Evolutionary conservation across 2,113 vertebrate species (phyloP), one percentile per base, ranked within the genome.

Genomic region (Ammodytes dubius): DNA sequence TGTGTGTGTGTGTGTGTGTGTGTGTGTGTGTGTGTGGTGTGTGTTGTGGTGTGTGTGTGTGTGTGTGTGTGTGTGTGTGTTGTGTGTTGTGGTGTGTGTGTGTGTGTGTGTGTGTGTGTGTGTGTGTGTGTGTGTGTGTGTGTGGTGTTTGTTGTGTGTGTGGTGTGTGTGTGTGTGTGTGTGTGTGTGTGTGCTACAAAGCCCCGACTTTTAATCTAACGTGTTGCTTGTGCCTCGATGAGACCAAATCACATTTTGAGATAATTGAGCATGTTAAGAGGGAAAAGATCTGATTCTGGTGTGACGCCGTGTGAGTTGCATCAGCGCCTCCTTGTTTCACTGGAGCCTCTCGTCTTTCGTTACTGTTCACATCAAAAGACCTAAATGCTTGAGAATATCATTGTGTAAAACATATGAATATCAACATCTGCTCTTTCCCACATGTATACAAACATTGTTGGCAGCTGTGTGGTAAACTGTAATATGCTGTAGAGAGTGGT

Each of bases 201-300:
- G 67, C 71, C 6, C 66, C 81, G 72, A 79, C 74, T 82, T 88
- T 87, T 87, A 88, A 86, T 89, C 57, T 77, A 75, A 86, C 85
- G 81, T 88, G 84, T 87, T 82, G 84, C 77, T 54, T 73, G 50
- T 69, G 66, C 58, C n/a, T 43, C 49, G 76, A 85, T 66, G 82
- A 84, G 59, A 63, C 65, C 83, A 82, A 84, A 84, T 87, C 83
- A 46, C 58, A 87, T 86, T 81, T 77, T 76, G 57, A 46, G 15
- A 79, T 90, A 88, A 90, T 72, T 87, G 82, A 85, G 78, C 71
- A 2, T 46, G 86, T 82, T 87, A 86, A 88, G 74, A 77, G 63
- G 81, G 60, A 72, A 27, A 19, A 59, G 77, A 87, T 87, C 81
- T 67, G 70, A 63, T 60, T 82, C 68, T 59, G 69, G 74, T 58